Conservation (phyloP, 2,113 vertebrate species). For the Pyrgilauda ruficollis region DNA sequence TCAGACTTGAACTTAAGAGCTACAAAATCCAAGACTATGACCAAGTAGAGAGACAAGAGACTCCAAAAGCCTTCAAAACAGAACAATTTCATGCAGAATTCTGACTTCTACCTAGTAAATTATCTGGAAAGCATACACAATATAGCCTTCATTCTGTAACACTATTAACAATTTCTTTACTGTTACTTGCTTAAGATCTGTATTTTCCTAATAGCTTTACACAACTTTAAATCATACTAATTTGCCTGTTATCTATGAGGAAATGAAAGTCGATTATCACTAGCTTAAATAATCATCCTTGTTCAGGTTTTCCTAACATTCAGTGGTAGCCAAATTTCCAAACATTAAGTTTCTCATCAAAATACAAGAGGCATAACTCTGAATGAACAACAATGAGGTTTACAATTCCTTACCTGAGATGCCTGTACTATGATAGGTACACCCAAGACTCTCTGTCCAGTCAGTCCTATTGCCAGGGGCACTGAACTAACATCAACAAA, state of each 20-base stretch:
- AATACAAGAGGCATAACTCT: not conserved
- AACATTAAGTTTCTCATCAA: not conserved
- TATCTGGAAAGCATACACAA: not conserved
- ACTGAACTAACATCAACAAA: constrained; percentile 96
- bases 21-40: not conserved
- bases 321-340: not conserved
- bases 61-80: not conserved
- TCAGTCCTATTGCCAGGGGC: constrained; percentile 93
- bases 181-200: not conserved
- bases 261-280: not conserved
- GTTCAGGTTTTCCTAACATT: not conserved
- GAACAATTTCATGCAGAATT: not conserved
- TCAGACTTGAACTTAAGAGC: not conserved
- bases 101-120: not conserved
- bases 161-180: not conserved
- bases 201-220: not conserved
- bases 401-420: constrained; percentile 83
- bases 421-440: constrained; percentile 97
- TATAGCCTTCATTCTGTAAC: not conserved
- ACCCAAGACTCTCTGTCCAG: constrained; percentile 92
- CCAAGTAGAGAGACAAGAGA: not conserved
- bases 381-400: not conserved
- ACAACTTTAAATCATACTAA: not conserved
- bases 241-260: not conserved
- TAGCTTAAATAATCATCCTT: not conserved